phyloP scores from a whole-genome alignment of 1,140 invertebrate genomes.

The Cydia amplana region DNA sequence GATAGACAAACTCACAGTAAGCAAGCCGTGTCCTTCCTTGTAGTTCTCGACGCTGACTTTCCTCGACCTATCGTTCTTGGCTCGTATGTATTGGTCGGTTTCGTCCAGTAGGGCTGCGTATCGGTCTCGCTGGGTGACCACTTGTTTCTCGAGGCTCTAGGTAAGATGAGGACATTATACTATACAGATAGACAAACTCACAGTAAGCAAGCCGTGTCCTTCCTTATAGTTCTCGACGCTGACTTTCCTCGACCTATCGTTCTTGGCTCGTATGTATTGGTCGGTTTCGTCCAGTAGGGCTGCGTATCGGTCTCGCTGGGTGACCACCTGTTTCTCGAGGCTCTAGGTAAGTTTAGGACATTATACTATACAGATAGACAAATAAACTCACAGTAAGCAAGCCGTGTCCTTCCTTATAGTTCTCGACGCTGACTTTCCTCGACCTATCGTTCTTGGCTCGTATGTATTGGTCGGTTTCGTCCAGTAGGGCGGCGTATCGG shows the following conservation, averaged over 20 bases:
- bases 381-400: conserved; percentile 24
- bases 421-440: conserved; percentile 62
- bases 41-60: conserved; percentile 58
- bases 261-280: conserved; percentile 84
- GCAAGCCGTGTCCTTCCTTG: conserved; percentile 51
- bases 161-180: too few relatives aligned
- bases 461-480: conserved; percentile 91
- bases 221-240: conserved; percentile 60
- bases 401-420: conserved; percentile 51
- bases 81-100: conserved; percentile 88
- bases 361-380: too few relatives aligned
- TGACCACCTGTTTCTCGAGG: conserved; percentile 41
- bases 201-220: conserved; percentile 40
- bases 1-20: too few relatives aligned
- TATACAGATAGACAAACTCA: too few relatives aligned
- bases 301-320: conserved; percentile 89
- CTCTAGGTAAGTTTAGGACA: too few relatives aligned
- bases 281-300: conserved; percentile 90
- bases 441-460: conserved; percentile 73
- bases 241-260: conserved; percentile 61
- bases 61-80: conserved; percentile 67
- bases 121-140: conserved; percentile 85
- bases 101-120: conserved; percentile 88
- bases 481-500: conserved; percentile 86
- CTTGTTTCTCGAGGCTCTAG: too few relatives aligned